A percentile compares a stretch with the other conserved stretches of the same genome.
Evolutionary conservation across 1,140 invertebrate genomes (phyloP).

Genomic region (Drosophila leontia): DNA sequence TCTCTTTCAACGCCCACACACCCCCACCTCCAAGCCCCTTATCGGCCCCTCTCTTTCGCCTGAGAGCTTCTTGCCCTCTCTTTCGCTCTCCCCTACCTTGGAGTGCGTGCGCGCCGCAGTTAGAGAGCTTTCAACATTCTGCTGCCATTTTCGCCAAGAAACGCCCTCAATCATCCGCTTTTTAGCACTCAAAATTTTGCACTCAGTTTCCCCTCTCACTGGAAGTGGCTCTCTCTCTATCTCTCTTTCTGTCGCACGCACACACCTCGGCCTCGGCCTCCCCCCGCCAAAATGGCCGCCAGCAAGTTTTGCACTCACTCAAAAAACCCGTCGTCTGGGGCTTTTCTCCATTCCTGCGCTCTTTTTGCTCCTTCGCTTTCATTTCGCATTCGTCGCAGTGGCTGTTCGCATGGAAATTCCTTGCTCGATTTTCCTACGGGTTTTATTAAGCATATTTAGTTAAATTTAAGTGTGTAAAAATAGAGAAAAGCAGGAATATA

Average conservation of each 20-base stretch:
- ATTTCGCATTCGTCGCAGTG: constrained; percentile 68
- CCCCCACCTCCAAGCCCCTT: neutral
- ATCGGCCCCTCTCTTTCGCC: neutral
- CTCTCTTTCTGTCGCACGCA: constrained; percentile 8
- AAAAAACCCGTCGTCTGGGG: constrained; percentile 24
- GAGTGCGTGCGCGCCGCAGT: constrained; percentile 68
- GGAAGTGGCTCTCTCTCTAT: constrained; percentile 47
- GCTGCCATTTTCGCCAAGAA: constrained; percentile 83
- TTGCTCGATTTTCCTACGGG: constrained; percentile 11
- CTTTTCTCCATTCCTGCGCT: constrained; percentile 38
- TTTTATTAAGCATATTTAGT: constrained; percentile 29
- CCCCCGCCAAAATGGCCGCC: constrained; percentile 77
- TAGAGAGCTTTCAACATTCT: constrained; percentile 84
- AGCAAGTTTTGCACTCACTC: constrained; percentile 51
- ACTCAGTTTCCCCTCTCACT: constrained; percentile 69
- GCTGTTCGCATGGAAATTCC: constrained; percentile 36
- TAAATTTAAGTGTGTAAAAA: neutral
- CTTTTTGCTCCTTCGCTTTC: constrained; percentile 66
- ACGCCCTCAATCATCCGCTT: constrained; percentile 82
- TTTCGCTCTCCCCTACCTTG: constrained; percentile 4
- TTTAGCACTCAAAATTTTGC: constrained; percentile 66
- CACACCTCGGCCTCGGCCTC: constrained; percentile 44
- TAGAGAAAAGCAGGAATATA: neutral
- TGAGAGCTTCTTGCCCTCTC: neutral
- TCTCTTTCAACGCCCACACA: constrained; percentile 6